Evolutionary conservation across 2,797 vertebrate species (phyloP).

Genomic region (Poliocrania exsul): DNA sequence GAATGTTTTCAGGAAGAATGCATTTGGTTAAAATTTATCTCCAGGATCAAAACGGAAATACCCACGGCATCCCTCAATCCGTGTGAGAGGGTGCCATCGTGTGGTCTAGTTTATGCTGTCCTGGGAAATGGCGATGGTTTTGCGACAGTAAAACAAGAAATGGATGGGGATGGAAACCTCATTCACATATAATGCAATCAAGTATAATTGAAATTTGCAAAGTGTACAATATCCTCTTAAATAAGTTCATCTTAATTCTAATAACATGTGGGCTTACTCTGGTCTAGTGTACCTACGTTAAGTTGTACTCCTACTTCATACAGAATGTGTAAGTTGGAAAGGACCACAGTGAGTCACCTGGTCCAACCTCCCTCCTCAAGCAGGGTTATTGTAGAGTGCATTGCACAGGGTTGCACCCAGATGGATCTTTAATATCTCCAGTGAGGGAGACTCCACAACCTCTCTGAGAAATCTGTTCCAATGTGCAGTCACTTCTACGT

Average conservation of each 20-base stretch:
- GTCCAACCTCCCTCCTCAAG: not conserved
- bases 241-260: not conserved
- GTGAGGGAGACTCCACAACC: not conserved
- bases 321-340: not conserved
- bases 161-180: not conserved
- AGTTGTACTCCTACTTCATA: not conserved
- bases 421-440: not conserved
- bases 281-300: not conserved
- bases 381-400: not conserved
- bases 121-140: fast-evolving
- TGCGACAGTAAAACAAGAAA: fast-evolving
- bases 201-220: not conserved
- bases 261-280: not conserved
- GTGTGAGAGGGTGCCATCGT: conserved; percentile 42
- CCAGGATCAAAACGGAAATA: fast-evolving
- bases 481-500: not conserved
- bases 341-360: not conserved
- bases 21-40: not conserved
- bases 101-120: not conserved
- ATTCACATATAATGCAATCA: fast-evolving
- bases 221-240: not conserved
- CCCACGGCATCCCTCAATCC: fast-evolving
- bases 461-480: not conserved
- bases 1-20: not conserved
- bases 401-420: not conserved